Evolutionary conservation across 2,113 vertebrate genomes (phyloP).

Genomic region (Bubalus kerabau): DNA sequence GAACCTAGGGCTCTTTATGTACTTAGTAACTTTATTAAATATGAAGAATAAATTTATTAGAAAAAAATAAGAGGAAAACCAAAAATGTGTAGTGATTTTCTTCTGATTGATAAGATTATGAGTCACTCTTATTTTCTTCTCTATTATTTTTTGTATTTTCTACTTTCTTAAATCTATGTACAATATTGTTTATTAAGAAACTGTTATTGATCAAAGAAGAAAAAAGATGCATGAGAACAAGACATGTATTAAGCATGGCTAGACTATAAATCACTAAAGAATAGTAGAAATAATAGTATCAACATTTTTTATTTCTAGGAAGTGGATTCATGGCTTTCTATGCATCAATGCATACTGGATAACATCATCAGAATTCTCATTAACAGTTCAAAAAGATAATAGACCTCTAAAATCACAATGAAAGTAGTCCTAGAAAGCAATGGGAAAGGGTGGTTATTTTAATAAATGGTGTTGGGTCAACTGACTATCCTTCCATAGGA

Average conservation of each 20-base stretch:
- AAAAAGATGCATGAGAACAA: not conserved
- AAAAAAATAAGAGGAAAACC: not conserved
- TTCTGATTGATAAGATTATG: not conserved
- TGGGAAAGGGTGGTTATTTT: not conserved
- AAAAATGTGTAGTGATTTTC: not conserved
- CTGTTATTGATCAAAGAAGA: not conserved
- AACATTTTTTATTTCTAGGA: not conserved
- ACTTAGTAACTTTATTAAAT: not conserved
- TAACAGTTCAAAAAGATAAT: not conserved
- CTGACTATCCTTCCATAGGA: not conserved
- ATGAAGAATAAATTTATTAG: not conserved
- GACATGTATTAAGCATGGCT: not conserved
- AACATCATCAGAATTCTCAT: not conserved
- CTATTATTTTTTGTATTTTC: not conserved
- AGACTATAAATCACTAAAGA: not conserved
- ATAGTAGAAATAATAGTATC: not conserved
- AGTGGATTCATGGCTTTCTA: not conserved
- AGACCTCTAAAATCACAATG: not conserved
- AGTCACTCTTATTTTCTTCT: not conserved
- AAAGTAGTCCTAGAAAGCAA: not conserved
- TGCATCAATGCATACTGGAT: not conserved
- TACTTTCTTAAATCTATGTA: not conserved
- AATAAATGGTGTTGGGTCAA: not conserved
- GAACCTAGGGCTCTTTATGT: not conserved
- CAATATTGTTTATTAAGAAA: not conserved